These are phyloP conservation scores for Papilio polytes DNA, from an alignment of 1,140 invertebrate genomes.

Conservation along the genomic window DNA sequence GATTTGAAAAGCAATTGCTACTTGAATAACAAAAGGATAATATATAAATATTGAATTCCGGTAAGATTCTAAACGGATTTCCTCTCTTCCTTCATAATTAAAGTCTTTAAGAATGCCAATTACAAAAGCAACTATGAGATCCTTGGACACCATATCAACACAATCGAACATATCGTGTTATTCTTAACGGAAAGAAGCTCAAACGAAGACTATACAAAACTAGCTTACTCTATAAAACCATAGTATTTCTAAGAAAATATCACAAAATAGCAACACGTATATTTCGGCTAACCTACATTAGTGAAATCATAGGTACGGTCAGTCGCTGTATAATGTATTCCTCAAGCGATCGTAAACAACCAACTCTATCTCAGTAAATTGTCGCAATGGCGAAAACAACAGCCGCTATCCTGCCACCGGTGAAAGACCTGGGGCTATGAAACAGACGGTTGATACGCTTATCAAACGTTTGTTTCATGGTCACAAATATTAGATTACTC, in stretches of 20 bases:
- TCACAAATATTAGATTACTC: neutral
- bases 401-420: conserved; percentile 28
- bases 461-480: neutral
- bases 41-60: too few relatives aligned
- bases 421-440: conserved; percentile 14
- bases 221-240: neutral
- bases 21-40: too few relatives aligned
- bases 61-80: too few relatives aligned
- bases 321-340: neutral
- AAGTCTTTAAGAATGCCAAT: too few relatives aligned
- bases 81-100: too few relatives aligned
- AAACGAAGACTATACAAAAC: neutral
- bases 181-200: neutral
- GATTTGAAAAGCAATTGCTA: too few relatives aligned
- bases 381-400: conserved; percentile 32
- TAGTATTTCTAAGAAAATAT: neutral
- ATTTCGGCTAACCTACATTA: conserved; percentile 7
- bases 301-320: neutral
- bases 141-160: too few relatives aligned
- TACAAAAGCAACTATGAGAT: too few relatives aligned
- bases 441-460: neutral
- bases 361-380: conserved; percentile 20
- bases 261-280: neutral
- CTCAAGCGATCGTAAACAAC: conserved; percentile 2
- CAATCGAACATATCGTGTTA: too few relatives aligned